These are phyloP conservation scores for Eulithis prunata DNA, from an alignment of 2,888 invertebrate genomes.

Conservation along the genomic window DNA sequence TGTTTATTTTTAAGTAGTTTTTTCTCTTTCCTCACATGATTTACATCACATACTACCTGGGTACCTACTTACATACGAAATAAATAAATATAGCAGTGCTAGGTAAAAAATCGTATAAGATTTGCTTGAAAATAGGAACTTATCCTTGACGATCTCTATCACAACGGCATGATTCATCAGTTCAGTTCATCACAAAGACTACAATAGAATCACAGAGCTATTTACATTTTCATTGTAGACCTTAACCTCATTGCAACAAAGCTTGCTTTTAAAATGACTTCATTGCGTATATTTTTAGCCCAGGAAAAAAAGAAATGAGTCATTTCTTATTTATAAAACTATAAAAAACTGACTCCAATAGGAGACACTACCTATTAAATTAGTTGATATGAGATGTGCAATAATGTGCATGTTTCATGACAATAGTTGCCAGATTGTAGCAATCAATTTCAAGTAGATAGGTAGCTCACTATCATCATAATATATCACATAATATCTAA, in stretches of 20 bases:
- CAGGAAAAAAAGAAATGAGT: constrained; percentile 9
- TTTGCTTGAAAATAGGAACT: constrained; percentile 37
- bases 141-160: constrained; percentile 39
- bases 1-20: constrained; percentile 47
- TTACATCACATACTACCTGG: background rate
- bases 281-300: constrained; percentile 9
- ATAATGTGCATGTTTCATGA: too few relatives aligned
- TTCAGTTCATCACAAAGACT: constrained; percentile 22
- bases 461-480: too few relatives aligned
- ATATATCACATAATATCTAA: too few relatives aligned
- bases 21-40: constrained; percentile 35
- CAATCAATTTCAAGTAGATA: too few relatives aligned
- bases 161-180: constrained; percentile 37
- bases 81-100: background rate
- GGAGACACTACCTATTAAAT: too few relatives aligned
- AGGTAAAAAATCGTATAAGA: background rate
- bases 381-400: too few relatives aligned
- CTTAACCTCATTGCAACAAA: constrained; percentile 17
- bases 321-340: constrained; percentile 12
- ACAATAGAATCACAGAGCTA: constrained; percentile 28
- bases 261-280: constrained; percentile 18
- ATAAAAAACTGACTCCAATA: constrained; percentile 9
- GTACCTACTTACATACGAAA: background rate
- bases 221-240: constrained; percentile 23
- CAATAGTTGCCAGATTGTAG: too few relatives aligned